phyloP scores from a whole-genome alignment of 2,113 vertebrate genomes.

The Malurus melanocephalus region DNA sequence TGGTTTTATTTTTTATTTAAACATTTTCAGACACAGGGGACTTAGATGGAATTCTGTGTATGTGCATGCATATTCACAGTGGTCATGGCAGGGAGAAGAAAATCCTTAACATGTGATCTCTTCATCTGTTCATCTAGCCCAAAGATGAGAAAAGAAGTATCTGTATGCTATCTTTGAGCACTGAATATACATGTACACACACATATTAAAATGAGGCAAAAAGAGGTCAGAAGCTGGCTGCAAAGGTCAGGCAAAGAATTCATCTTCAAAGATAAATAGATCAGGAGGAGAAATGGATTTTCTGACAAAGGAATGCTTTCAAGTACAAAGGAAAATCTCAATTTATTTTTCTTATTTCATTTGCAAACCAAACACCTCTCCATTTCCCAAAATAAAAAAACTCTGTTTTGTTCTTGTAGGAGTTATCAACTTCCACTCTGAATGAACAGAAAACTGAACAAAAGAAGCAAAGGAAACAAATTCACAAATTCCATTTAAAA shows the following conservation, averaged over 20 bases:
- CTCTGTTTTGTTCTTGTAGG: neutral
- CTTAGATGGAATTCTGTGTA: neutral
- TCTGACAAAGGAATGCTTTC: constrained; percentile 1
- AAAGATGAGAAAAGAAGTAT: neutral
- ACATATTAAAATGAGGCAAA: neutral
- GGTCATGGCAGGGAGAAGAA: neutral
- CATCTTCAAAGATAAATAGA: constrained; percentile 11
- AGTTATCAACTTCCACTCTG: neutral
- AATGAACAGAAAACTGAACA: neutral
- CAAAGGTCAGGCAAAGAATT: constrained; percentile 22
- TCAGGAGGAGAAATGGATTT: constrained; percentile 26
- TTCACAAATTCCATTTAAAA: neutral
- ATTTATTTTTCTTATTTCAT: neutral
- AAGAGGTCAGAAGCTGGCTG: constrained; percentile 13
- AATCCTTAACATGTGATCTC: neutral
- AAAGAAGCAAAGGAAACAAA: neutral
- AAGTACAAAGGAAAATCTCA: neutral
- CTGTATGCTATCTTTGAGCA: neutral
- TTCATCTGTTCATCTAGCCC: neutral
- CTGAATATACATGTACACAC: constrained; percentile 55
- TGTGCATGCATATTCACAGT: neutral
- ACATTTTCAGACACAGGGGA: neutral
- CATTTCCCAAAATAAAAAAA: neutral
- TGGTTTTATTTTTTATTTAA: neutral
- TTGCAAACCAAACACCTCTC: neutral